Evolutionary conservation across 2,113 vertebrate species (phyloP), one percentile per base, ranked within the genome.

Genomic region (Phyllostomus hastatus): DNA sequence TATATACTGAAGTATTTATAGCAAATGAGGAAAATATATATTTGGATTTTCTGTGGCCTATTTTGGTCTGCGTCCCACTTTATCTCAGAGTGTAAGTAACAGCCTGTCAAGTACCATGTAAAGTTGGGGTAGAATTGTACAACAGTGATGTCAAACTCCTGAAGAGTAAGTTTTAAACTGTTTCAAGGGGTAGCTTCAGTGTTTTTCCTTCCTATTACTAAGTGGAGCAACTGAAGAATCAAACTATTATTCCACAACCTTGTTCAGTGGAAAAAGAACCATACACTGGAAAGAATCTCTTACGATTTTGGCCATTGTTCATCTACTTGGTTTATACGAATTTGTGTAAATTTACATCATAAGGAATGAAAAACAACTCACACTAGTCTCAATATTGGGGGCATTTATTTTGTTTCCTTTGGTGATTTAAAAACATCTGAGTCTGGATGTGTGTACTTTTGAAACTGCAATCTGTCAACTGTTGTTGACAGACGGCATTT

Each of bases 401-500:
- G 12, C 11, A 59, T 54, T 61, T 54, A 17, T 57, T 70, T 81
- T 67, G 54, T 48, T 79, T 64, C 66, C 38, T 93, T 90, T 11
- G 28, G 41, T 19, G 7, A 82, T 72, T 95, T 78, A 52, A 86
- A 88, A 92, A 26, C 19, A 5, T 88, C 92, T 83, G 15, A 10
- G 61, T 67, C 64, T 73, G 46, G 19, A 66, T 70, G 33, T 59
- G 4, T 86, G 35, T 59, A 38, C 41, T 91, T 91, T 89, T 70
- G 66, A 96, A 91, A 17, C 83, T 80, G 61, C 28, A 59, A 35
- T 33, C 93, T 97, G 86, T 97, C 88, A 78, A 35, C 64, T 38
- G 46, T 79, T 91, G 95, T 95, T 4, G 52, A 81, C 75, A 84
- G 16, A 92, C 85, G 95, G 82, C 85, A 54, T 94, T 96, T 88